Base-by-base conservation (phyloP, 1,140 invertebrate species). In the Wasmannia auropunctata region DNA sequence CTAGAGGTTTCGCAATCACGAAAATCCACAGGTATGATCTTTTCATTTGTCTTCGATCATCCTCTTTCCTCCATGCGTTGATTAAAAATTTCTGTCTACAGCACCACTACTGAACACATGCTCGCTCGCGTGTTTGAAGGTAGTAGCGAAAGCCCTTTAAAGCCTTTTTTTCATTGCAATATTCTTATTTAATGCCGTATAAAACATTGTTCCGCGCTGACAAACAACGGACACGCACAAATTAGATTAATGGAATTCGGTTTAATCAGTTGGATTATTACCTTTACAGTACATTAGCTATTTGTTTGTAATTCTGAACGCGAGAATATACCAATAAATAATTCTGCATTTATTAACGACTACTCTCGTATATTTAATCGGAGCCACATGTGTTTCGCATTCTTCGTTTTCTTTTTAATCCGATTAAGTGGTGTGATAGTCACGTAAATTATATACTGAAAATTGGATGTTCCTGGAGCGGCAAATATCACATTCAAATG, bases 11-110 rank as follows among this genome's bases (percentile, higher is more conserved):
- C 22, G 22, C 37, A 54, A 54, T 80, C 63, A 56, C 3, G 34
- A 40, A 69, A 80, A 80, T 80, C n/a, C 49, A n/a, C 22, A 54
- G 22, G 14, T 49, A 37, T 16, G 40, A 54, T 28, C 31, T 46
- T 76, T 79, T 79, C 60, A 79, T 54, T 19, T 19, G 22, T 80
- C 49, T 25, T 22, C 19, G 46, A 80, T 67, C 34, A n/a, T 37
- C 25, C n/a, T 19, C 22, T 19, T 14, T 11, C 5, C n/a, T 43
- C 40, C 58, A 3, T 80, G 16, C 49, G 46, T 80, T 80, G 77
- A 80, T 80, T 80, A 80, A 80, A 80, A 80, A 69, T 56, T 80
- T 54, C 46, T 25, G 19, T 80, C 49, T 54, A 34, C 34, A 19
- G 16, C n/a, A 37, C 11, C 46, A 54, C 22, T 67, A 79, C 22